Evolutionary conservation across 1,140 invertebrate genomes (phyloP), one percentile per base, ranked within the genome.

Genomic region (Pemphigus obesinymphae): DNA sequence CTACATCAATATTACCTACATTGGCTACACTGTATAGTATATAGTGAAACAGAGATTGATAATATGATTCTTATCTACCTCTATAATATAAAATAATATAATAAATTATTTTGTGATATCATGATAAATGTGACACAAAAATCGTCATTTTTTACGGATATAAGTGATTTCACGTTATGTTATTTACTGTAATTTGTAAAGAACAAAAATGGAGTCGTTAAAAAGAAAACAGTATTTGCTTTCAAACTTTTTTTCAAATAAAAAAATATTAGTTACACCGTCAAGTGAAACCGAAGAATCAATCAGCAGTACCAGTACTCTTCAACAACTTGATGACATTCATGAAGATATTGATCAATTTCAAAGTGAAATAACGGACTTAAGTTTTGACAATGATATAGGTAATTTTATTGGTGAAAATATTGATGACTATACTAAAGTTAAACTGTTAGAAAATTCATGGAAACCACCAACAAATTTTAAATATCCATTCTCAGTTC

Each of bases 401-500:
- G 63, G 29, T 40, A 34, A 40, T 68, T 68, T 68, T 40, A 68
- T 68, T 68, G 63, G 29, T 34, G n/a, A 40, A 34, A 68, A 68
- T 31, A 13, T 37, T 68, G 63, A 40, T 5, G 31, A 40, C 17
- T 2, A 37, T 11, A 34, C 50, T 31, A 68, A 68, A 68, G 17
- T 8, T 40, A 34, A n/a, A n/a, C 63, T 68, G 31, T 68, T 68
- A 5, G 31, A 68, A 68, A 68, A 68, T n/a, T 29, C 63, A 17
- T 68, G 63, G 31, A 68, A 68, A 68, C 63, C 63, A 40, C 63
- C 11, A 11, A 40, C 31, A 68, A 40, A 68, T n/a, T 37, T 68
- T 23, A n/a, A 68, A 15, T 68, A 37, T 68, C 63, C 63, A 37
- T 68, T 68, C 63, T 68, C 63, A 13, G n/a, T 68, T 20, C 63